Percentiles rank a stretch among this genome's conserved stretches.
Conservation (phyloP, 2,888 invertebrate species). For the Cryptocephalus primarius region DNA sequence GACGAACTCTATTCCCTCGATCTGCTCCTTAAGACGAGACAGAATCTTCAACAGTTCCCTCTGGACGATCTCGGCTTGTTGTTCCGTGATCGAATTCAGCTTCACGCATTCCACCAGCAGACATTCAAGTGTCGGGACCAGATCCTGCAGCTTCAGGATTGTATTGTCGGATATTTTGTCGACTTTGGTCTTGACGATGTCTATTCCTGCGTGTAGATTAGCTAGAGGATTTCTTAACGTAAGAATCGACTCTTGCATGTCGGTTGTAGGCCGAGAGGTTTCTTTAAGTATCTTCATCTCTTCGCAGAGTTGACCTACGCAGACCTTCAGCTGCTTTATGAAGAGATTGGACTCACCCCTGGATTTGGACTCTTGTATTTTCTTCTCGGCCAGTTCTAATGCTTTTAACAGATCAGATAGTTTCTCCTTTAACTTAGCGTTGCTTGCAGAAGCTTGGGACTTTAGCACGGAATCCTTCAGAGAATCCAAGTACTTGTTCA, state of each 20-base stretch:
- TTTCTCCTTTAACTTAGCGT: constrained; percentile 1
- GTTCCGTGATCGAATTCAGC: constrained; percentile 17
- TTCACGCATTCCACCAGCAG: constrained; percentile 20
- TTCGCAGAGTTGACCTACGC: constrained; percentile 15
- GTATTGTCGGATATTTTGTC: background rate
- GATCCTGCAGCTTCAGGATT: constrained; percentile 6
- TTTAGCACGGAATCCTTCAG: background rate
- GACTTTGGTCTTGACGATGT: background rate
- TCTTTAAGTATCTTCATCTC: constrained; percentile 16
- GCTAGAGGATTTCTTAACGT: background rate
- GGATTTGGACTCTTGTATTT: background rate
- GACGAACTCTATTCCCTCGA: constrained; percentile 9
- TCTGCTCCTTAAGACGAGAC: constrained; percentile 6
- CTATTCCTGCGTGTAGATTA: background rate
- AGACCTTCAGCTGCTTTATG: constrained; percentile 8
- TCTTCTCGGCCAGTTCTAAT: background rate
- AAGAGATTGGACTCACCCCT: no score
- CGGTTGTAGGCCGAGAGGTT: background rate
- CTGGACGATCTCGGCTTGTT: constrained; percentile 5
- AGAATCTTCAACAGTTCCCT: constrained; percentile 6
- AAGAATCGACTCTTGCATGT: background rate
- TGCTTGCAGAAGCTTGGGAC: background rate
- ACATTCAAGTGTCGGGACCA: constrained; percentile 17
- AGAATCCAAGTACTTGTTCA: no score
- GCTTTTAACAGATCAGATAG: no score